These are phyloP conservation scores for Sitobion miscanthi DNA, from an alignment of 1,140 invertebrate species.

Conservation along the genomic window DNA sequence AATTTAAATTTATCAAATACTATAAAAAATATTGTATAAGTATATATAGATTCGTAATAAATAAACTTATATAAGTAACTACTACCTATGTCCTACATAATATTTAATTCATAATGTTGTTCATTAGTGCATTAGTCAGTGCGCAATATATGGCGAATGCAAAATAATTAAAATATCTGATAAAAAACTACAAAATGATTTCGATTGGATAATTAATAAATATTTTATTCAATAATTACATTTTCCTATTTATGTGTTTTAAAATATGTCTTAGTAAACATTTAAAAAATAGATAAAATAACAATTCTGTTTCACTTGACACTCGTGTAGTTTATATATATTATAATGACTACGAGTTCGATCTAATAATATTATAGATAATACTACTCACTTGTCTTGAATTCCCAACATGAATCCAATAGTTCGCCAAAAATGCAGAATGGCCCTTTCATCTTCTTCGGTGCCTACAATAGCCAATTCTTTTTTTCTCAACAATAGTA, in stretches of 20 bases:
- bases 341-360: background rate
- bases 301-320: background rate
- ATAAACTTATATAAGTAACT: background rate
- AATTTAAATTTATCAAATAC: background rate
- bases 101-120: too few relatives aligned
- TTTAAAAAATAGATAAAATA: background rate
- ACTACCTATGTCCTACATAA: too few relatives aligned
- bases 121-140: background rate
- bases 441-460: slow-evolving; percentile 72
- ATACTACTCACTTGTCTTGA: slow-evolving; percentile 72
- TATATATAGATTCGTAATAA: background rate
- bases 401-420: slow-evolving; percentile 82
- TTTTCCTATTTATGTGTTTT: too few relatives aligned
- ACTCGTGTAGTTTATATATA: background rate
- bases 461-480: slow-evolving; percentile 69
- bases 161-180: background rate
- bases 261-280: background rate
- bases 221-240: too few relatives aligned
- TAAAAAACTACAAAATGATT: background rate
- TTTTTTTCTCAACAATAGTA: slow-evolving; percentile 71
- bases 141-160: background rate
- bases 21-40: too few relatives aligned
- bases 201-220: too few relatives aligned
- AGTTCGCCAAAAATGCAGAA: slow-evolving; percentile 83
- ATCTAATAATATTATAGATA: background rate